Percentiles rank a stretch among this genome's conserved stretches.
These are phyloP conservation scores for Ormyrus thymus DNA, from an alignment of 2,888 invertebrate genomes.

Conservation along the genomic window DNA sequence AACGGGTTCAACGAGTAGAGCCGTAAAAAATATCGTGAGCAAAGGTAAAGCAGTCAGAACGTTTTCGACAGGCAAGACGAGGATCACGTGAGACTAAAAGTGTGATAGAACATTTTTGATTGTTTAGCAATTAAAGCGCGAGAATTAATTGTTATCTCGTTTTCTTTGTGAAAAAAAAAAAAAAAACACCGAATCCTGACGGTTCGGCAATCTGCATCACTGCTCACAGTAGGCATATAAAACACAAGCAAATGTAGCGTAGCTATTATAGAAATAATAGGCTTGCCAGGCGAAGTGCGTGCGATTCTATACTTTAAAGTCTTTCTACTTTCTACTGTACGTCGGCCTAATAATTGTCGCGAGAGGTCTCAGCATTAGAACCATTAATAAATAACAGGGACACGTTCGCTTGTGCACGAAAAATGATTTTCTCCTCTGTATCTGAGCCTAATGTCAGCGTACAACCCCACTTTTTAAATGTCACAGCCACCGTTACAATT, in stretches of 20 bases:
- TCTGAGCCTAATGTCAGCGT: slow-evolving; percentile 1
- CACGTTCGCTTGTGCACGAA: slow-evolving; percentile 20
- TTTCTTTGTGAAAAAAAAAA: slow-evolving; percentile 11
- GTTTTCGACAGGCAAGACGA: slow-evolving; percentile 68
- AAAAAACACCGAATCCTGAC: slow-evolving; percentile 1
- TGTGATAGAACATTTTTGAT: slow-evolving; percentile 62
- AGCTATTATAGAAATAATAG: slow-evolving; percentile 6
- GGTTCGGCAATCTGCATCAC: slow-evolving; percentile 24
- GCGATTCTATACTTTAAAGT: neutral
- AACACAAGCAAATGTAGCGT: slow-evolving; percentile 7
- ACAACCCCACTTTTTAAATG: neutral
- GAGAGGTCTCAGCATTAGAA: no score
- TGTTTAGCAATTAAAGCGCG: slow-evolving; percentile 61
- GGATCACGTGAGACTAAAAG: slow-evolving; percentile 67
- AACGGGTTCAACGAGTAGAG: slow-evolving; percentile 61
- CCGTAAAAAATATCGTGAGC: slow-evolving; percentile 65
- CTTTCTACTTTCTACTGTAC: no score
- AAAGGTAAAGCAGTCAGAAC: slow-evolving; percentile 71
- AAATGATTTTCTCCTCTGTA: slow-evolving; percentile 28
- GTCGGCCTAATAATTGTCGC: no score
- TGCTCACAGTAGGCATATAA: slow-evolving; percentile 14
- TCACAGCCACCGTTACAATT: slow-evolving; percentile 2
- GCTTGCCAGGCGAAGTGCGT: slow-evolving; percentile 46
- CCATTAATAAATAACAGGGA: neutral
- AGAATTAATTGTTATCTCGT: slow-evolving; percentile 44